These are phyloP conservation scores for Tachina lurida DNA, from an alignment of 2,888 invertebrate species.

Conservation along the genomic window DNA sequence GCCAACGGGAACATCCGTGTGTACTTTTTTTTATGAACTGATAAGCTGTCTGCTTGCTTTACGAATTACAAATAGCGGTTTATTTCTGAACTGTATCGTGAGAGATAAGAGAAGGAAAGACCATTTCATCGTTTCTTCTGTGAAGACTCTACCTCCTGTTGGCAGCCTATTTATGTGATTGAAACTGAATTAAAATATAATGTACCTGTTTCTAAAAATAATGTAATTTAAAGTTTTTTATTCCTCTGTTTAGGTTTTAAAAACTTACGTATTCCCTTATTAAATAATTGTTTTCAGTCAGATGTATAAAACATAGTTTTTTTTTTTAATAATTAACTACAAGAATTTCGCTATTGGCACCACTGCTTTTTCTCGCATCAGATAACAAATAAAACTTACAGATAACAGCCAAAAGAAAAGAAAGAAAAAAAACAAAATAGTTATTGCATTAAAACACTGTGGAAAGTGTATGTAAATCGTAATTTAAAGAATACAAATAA, in stretches of 20 bases:
- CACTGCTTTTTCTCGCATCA: slow-evolving; percentile 15
- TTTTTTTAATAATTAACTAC: no score
- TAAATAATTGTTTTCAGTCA: no score
- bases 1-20: slow-evolving; percentile 37
- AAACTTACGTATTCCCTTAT: no score
- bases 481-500: slow-evolving; percentile 45
- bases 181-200: background rate
- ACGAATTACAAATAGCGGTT: slow-evolving; percentile 51
- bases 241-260: no score
- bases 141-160: background rate
- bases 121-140: background rate
- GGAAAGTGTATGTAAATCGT: slow-evolving; percentile 51
- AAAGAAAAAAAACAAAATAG: background rate
- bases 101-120: slow-evolving; percentile 34
- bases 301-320: no score
- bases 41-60: slow-evolving; percentile 47
- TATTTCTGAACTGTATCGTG: slow-evolving; percentile 36
- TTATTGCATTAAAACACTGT: slow-evolving; percentile 31
- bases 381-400: slow-evolving; percentile 31
- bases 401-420: slow-evolving; percentile 22
- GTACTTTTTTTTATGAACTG: slow-evolving; percentile 40
- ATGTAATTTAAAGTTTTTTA: no score
- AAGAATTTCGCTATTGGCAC: slow-evolving; percentile 14
- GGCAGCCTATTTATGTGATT: background rate
- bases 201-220: background rate